phyloP scores from a whole-genome alignment of 2,113 vertebrate genomes.

The Aldabrachelys gigantea region DNA sequence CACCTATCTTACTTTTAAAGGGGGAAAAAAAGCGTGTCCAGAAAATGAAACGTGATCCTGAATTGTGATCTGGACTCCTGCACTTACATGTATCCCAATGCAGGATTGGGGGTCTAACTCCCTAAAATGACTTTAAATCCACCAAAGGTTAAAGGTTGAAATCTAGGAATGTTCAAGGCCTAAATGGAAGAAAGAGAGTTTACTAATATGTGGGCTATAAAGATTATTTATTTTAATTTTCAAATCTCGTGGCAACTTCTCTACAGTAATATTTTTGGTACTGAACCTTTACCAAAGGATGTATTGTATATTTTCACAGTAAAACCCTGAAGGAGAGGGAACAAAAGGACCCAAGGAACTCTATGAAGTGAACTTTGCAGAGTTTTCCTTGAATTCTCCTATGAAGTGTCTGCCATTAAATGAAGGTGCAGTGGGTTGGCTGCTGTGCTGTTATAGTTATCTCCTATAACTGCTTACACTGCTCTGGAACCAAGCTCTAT shows the following conservation, averaged over 20 bases:
- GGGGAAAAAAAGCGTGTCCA: too few species aligned
- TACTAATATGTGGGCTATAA: neutral
- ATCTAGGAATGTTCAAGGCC: neutral
- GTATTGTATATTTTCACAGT: neutral
- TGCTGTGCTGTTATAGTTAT: neutral
- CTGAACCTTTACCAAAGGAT: neutral
- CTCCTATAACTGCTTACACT: neutral
- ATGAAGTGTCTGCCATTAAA: neutral
- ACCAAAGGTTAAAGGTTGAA: neutral
- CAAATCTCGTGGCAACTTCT: neutral
- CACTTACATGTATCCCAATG: neutral
- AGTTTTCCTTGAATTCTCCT: neutral
- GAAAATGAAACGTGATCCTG: neutral
- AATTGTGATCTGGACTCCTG: neutral
- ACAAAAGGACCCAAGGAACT: neutral
- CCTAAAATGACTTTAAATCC: neutral
- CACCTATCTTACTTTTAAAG: neutral
- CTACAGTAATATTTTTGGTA: neutral
- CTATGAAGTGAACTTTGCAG: neutral
- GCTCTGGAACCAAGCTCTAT: neutral
- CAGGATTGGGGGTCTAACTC: neutral
- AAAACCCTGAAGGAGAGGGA: neutral
- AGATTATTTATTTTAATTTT: neutral
- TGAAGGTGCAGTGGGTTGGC: neutral
- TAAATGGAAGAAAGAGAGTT: neutral